Base-by-base conservation (phyloP, 1,140 invertebrate genomes). In the Rhyzopertha dominica region DNA sequence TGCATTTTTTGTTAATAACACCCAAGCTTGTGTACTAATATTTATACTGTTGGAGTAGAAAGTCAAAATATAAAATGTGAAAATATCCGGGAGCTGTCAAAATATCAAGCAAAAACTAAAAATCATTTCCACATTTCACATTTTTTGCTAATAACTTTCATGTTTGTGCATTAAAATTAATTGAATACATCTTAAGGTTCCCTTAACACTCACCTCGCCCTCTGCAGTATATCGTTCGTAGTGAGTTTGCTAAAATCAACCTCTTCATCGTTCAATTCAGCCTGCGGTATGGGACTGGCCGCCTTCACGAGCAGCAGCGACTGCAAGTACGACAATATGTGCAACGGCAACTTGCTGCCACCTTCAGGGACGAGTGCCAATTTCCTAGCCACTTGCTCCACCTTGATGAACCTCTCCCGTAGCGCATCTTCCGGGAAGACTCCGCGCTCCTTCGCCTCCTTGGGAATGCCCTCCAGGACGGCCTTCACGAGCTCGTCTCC, bases 301-400 rank as follows among this genome's bases (percentile, higher is more conserved):
- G 77, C 80, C 72, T 75, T 84, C 24, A 81, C 56, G 17, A 88
- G 67, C 26, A 89, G 68, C 30, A 82, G 66, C 23, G 79, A 85
- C 66, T 95, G 90, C 19, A 96, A 55, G 73, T 87, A 96, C 1
- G 93, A 95, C 3, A 95, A 70, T 40, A 95, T 72, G 68, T 92
- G 93, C 10, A 87, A 73, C 5, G 85, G 81, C 14, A 96, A 66
- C 1, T 79, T 73, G n/a, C 83, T 89, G 23, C 83, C 83, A 25
- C 82, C 78, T 36, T 87, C 85, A 0, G 90, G 89, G 5, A 97
- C 79, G 40, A 94, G 63, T 0, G 91, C 88, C 31, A 95, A 78
- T 50, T 80, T 79, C 42, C 79, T 74, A 1, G 82, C 83, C 20
- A 82, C 74, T 36, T 77, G 72, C 57, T 85, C 84, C 35, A 87